Percentiles rank a stretch among this genome's conserved stretches.
phyloP scores from a whole-genome alignment of 92 coral and sea anemone genomes.

The Ricordea florida region DNA sequence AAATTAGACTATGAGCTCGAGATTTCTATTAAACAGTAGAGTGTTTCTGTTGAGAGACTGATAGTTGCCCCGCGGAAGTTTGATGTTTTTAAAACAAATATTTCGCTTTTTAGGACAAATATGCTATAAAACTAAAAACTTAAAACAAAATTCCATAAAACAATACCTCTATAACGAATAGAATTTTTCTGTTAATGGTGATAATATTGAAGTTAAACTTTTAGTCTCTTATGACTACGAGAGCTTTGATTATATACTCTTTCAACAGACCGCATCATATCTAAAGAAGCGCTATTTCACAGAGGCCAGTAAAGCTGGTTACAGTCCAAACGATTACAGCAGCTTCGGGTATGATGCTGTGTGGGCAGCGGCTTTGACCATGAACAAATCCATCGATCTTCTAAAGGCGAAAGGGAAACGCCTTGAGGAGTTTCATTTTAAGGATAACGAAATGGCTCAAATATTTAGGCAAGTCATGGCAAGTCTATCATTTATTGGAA shows the following conservation, averaged over 20 bases:
- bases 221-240: no score
- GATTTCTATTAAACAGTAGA: no score
- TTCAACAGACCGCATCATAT: constrained; percentile 44
- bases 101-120: no score
- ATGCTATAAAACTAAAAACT: no score
- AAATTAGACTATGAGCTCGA: no score
- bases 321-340: constrained; percentile 40
- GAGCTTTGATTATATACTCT: not conserved
- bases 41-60: no score
- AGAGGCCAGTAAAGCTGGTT: not conserved
- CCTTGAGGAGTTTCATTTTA: constrained; percentile 25
- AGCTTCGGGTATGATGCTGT: constrained; percentile 63
- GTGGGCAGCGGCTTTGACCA: constrained; percentile 59
- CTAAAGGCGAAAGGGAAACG: constrained; percentile 54
- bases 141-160: no score
- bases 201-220: no score
- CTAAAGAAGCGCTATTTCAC: constrained; percentile 27
- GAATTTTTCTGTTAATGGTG: no score
- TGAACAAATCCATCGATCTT: constrained; percentile 48
- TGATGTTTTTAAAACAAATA: no score
- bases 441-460: constrained; percentile 17
- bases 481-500: constrained; percentile 33
- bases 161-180: no score
- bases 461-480: constrained; percentile 24
- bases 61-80: no score